Percentiles rank a stretch among this genome's conserved stretches.
phyloP scores from a whole-genome alignment of 1,140 invertebrate species.

The Conopomorpha cramerella region DNA sequence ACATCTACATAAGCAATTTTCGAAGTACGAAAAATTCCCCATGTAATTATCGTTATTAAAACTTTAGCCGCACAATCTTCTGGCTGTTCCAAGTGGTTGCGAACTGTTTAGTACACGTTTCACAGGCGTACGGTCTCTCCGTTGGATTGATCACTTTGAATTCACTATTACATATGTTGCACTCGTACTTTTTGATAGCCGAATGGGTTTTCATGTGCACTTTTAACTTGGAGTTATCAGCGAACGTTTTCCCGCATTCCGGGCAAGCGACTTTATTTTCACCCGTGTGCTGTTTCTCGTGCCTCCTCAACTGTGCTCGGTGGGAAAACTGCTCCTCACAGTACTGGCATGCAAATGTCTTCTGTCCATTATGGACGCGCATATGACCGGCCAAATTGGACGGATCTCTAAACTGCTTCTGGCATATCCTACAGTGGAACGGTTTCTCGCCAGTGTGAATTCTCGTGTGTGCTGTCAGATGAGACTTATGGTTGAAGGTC shows the following conservation, averaged over 20 bases:
- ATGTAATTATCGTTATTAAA: too few species aligned
- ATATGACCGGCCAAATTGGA: constrained; percentile 66
- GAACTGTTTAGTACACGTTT: too few species aligned
- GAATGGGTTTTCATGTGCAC: background rate
- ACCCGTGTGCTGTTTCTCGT: constrained; percentile 71
- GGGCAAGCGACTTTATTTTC: constrained; percentile 73
- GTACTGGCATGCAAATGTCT: constrained; percentile 67
- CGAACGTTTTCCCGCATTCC: constrained; percentile 57
- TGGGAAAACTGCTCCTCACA: constrained; percentile 71
- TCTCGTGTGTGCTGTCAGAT: constrained; percentile 63
- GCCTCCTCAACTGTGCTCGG: constrained; percentile 63
- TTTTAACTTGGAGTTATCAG: background rate
- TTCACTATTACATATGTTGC: background rate
- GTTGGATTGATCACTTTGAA: too few species aligned
- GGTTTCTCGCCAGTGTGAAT: constrained; percentile 68
- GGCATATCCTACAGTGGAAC: constrained; percentile 65
- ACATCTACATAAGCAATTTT: too few species aligned
- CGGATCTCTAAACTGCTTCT: constrained; percentile 64
- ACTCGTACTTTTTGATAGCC: background rate
- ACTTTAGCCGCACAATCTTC: too few species aligned
- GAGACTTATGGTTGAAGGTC: constrained; percentile 64
- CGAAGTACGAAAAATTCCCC: too few species aligned
- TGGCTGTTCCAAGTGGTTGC: too few species aligned
- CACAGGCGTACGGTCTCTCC: too few species aligned
- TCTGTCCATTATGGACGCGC: constrained; percentile 75